These are phyloP conservation scores for Aurelia aurita DNA, from an alignment of 30 jellyfish, hydroid and myxozoan species.

Conservation along the genomic window DNA sequence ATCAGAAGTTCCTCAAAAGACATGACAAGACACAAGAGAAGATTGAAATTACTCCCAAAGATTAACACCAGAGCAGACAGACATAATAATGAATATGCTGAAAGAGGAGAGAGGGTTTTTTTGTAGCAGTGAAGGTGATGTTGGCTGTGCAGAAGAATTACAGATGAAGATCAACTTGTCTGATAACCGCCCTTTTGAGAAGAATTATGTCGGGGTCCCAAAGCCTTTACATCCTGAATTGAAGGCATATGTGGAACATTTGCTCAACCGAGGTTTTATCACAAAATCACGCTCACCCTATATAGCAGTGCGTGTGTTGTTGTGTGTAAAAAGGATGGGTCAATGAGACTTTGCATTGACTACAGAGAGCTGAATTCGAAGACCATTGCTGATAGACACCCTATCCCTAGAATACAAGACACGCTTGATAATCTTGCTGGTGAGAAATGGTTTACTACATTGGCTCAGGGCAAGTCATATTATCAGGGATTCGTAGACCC, in stretches of 20 bases:
- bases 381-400: constrained; percentile 21
- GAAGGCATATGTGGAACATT: constrained; percentile 24
- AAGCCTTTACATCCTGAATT: constrained; percentile 22
- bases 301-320: constrained; percentile 30
- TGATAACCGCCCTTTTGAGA: constrained; percentile 29
- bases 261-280: constrained; percentile 42
- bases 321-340: constrained; percentile 27
- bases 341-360: constrained; percentile 34
- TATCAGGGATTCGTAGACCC: no score
- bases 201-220: constrained; percentile 21
- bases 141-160: constrained; percentile 39
- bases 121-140: constrained; percentile 29
- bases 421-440: constrained; percentile 28
- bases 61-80: constrained; percentile 17
- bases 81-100: constrained; percentile 4
- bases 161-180: constrained; percentile 21
- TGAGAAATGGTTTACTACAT: constrained; percentile 34
- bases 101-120: constrained; percentile 23
- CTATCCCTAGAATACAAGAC: constrained; percentile 46
- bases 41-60: background rate
- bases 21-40: background rate
- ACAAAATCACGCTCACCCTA: background rate
- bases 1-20: background rate
- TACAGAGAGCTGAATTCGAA: constrained; percentile 18
- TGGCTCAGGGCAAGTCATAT: constrained; percentile 50